These are phyloP conservation scores for Junco hyemalis DNA, from an alignment of 2,113 vertebrate species.

Conservation along the genomic window DNA sequence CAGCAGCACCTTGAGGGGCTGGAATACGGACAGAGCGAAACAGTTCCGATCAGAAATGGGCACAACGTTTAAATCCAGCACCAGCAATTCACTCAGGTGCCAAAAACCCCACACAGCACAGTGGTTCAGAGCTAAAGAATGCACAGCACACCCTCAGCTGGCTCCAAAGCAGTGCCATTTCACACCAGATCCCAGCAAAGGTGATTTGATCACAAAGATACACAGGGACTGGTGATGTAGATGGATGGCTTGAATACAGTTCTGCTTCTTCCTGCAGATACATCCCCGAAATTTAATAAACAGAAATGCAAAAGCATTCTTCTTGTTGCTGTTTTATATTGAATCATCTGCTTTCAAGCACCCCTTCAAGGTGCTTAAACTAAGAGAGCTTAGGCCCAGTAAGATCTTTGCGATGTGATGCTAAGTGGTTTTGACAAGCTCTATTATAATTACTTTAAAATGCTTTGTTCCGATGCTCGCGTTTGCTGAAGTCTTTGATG, in stretches of 20 bases:
- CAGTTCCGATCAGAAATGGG: rapidly evolving
- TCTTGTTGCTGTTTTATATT: neutral
- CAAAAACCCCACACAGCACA: neutral
- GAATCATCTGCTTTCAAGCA: neutral
- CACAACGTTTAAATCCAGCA: rapidly evolving
- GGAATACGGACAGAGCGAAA: rapidly evolving
- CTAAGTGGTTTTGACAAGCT: constrained; percentile 36
- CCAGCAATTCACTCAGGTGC: rapidly evolving
- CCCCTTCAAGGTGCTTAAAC: neutral
- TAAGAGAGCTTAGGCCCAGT: neutral
- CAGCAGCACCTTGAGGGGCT: rapidly evolving
- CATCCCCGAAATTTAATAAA: neutral
- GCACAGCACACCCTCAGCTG: neutral
- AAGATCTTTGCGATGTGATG: neutral
- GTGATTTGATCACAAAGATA: neutral
- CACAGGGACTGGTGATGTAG: neutral
- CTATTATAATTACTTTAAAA: constrained; percentile 44
- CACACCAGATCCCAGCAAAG: neutral
- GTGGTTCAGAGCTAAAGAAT: rapidly evolving
- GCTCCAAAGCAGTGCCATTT: neutral
- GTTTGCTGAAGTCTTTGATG: constrained; percentile 50
- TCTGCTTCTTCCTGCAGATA: neutral
- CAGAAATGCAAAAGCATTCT: neutral
- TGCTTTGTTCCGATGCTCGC: constrained; percentile 28
- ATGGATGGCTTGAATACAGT: neutral